Percentiles rank a stretch among this genome's conserved stretches.
Evolutionary conservation across 2,113 vertebrate genomes (phyloP).

Genomic region (Neoarius graeffei): DNA sequence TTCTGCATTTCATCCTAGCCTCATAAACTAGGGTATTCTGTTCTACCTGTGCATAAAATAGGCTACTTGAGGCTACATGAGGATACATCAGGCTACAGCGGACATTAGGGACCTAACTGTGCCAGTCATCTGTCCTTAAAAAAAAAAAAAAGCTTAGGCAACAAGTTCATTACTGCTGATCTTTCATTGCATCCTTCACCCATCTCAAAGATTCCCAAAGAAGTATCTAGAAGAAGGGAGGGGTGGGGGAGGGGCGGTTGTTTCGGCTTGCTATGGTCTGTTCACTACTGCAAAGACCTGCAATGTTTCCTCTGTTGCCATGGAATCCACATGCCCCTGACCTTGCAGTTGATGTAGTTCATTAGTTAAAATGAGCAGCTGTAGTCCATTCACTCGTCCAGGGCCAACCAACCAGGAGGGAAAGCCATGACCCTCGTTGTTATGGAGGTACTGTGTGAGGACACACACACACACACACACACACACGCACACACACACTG

Average conservation of each 20-base stretch:
- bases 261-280: conserved; percentile 23
- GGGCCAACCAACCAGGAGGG: conserved; percentile 38
- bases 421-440: conserved; percentile 39
- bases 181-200: conserved; percentile 60
- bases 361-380: conserved; percentile 61
- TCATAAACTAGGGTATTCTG: background rate
- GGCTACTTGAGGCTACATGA: background rate
- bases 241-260: background rate
- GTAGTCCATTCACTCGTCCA: conserved; percentile 47
- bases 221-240: conserved; percentile 50
- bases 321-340: conserved; percentile 60
- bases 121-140: conserved; percentile 31
- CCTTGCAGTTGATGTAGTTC: conserved; percentile 66
- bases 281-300: background rate
- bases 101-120: background rate
- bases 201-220: conserved; percentile 53
- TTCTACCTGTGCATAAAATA: conserved; percentile 5
- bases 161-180: conserved; percentile 60
- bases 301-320: conserved; percentile 60
- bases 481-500: conserved; percentile 25
- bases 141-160: conserved; percentile 43
- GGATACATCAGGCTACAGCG: background rate
- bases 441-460: conserved; percentile 44
- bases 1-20: conserved; percentile 11
- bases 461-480: conserved; percentile 15